phyloP scores from a whole-genome alignment of 2,113 vertebrate genomes.

The Mus spicilegus region DNA sequence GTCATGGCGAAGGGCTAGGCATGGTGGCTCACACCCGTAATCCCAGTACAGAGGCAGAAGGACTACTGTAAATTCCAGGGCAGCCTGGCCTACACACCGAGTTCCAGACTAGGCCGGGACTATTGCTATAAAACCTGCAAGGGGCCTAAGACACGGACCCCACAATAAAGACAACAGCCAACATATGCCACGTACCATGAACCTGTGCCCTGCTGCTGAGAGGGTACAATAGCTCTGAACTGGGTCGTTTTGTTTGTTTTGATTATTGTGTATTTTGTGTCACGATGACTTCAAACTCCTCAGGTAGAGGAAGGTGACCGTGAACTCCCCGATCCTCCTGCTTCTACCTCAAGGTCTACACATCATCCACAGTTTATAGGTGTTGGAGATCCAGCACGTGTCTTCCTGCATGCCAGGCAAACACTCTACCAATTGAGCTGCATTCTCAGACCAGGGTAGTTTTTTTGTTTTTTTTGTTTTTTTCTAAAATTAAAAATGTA shows the following conservation, averaged over 20 bases:
- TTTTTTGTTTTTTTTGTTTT: neutral
- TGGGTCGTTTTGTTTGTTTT: neutral
- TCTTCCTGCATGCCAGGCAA: neutral
- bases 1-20: neutral
- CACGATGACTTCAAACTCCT: neutral
- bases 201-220: no score
- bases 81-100: neutral
- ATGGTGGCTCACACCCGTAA: neutral
- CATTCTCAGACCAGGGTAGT: neutral
- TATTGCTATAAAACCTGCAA: neutral
- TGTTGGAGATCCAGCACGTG: neutral
- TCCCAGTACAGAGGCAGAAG: neutral
- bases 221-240: neutral
- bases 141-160: neutral
- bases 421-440: neutral
- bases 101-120: neutral
- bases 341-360: neutral
- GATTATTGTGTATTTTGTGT: neutral
- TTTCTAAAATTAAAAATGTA: conserved; percentile 12
- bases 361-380: neutral
- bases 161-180: neutral
- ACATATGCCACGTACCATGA: neutral
- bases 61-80: neutral
- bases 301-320: neutral
- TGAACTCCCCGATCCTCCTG: neutral